Conservation (phyloP, 1,140 invertebrate genomes). For the Cotesia glomerata region DNA sequence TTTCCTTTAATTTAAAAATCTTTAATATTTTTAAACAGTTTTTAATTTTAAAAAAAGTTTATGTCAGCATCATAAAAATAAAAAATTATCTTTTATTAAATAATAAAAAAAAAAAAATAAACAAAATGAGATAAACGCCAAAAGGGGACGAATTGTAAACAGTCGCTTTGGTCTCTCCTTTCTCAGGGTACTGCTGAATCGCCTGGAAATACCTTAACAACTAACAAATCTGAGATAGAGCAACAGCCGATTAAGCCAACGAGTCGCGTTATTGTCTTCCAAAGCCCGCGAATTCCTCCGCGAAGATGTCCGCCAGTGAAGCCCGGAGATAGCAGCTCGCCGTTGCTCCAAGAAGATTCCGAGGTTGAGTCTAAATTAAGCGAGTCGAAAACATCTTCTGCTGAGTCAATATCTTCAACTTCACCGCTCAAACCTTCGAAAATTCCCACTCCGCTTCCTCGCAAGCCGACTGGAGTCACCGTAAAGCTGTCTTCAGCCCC, state of each 20-base stretch:
- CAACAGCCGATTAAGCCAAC: constrained; percentile 15
- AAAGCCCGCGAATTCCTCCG: constrained; percentile 53
- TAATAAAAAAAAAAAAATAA: too few relatives aligned
- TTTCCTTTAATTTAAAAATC: too few relatives aligned
- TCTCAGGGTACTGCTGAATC: constrained; percentile 60
- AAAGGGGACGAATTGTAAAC: constrained; percentile 22
- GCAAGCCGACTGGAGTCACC: constrained; percentile 42
- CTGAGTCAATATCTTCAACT: constrained; percentile 1
- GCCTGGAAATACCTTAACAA: constrained; percentile 49
- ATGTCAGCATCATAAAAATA: too few relatives aligned
- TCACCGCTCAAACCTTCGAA: constrained; percentile 44
- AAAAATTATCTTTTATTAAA: too few relatives aligned
- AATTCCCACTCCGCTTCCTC: constrained; percentile 56
- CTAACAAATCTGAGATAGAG: constrained; percentile 52
- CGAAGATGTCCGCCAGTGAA: constrained; percentile 48
- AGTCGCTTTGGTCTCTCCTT: constrained; percentile 44
- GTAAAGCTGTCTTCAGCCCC: constrained; percentile 26
- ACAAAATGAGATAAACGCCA: too few relatives aligned
- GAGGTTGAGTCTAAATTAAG: constrained; percentile 27
- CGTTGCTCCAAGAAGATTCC: background rate
- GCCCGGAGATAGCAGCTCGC: background rate
- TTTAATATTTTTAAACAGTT: too few relatives aligned
- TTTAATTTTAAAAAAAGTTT: too few relatives aligned
- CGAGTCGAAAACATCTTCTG: constrained; percentile 1
- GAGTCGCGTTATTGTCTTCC: constrained; percentile 50